Percentiles rank a stretch among this genome's conserved stretches.
Conservation (phyloP, 1,140 invertebrate genomes). For the Drosophila asahinai region DNA sequence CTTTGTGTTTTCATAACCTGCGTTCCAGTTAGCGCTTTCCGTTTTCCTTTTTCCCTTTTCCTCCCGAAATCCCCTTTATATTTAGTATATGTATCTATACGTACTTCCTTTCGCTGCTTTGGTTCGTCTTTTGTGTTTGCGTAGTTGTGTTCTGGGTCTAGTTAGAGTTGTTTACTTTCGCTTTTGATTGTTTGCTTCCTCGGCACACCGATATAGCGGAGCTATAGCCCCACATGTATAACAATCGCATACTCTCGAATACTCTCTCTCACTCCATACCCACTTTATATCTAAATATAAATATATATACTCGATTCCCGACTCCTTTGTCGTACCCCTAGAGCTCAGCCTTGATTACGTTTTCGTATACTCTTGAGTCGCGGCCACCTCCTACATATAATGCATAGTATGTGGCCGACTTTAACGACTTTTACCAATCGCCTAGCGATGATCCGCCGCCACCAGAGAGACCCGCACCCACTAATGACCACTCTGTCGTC, state of each 20-base stretch:
- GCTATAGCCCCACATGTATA: constrained; percentile 41
- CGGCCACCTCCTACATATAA: constrained; percentile 51
- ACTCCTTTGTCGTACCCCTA: constrained; percentile 23
- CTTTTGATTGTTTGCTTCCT: constrained; percentile 59
- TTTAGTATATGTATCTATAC: constrained; percentile 14
- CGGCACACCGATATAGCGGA: constrained; percentile 45
- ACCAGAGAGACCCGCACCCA: constrained; percentile 11
- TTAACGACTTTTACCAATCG: constrained; percentile 42
- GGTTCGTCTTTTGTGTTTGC: constrained; percentile 51
- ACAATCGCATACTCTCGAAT: constrained; percentile 47
- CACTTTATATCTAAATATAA: constrained; percentile 10
- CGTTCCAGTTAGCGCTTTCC: constrained; percentile 58
- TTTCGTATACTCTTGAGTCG: constrained; percentile 67
- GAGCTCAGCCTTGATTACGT: constrained; percentile 65
- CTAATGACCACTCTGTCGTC: constrained; percentile 48
- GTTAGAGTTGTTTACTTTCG: constrained; percentile 52
- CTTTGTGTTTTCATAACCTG: constrained; percentile 78
- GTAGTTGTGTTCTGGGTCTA: constrained; percentile 54
- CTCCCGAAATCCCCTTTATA: constrained; percentile 7
- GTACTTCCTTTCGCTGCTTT: constrained; percentile 36
- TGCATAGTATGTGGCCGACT: constrained; percentile 36
- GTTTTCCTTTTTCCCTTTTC: constrained; percentile 7
- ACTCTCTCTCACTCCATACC: constrained; percentile 49
- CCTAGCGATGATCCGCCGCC: constrained; percentile 41
- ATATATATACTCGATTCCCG: constrained; percentile 36